A percentile compares a stretch with the other conserved stretches of the same genome.
These are phyloP conservation scores for Rosalia funebris DNA, from an alignment of 2,888 invertebrate genomes.

Conservation along the genomic window DNA sequence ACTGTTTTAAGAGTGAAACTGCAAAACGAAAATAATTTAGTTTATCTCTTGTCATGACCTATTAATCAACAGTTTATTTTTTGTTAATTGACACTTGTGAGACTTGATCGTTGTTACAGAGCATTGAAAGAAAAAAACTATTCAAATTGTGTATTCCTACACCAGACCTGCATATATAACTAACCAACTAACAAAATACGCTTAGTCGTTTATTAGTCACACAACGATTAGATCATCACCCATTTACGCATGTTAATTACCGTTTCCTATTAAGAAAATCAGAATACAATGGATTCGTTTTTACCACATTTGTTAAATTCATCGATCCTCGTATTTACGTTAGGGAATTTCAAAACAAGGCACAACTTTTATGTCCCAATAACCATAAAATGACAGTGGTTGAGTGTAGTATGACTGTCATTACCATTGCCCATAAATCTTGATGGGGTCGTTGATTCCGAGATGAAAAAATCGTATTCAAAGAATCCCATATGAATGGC, in stretches of 20 bases:
- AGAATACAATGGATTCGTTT: slow-evolving; percentile 10
- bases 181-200: no score
- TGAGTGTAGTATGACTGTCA: slow-evolving; percentile 16
- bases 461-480: background rate
- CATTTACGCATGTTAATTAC: background rate
- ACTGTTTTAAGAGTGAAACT: no score
- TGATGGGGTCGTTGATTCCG: slow-evolving; percentile 18
- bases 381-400: slow-evolving; percentile 12
- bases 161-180: no score
- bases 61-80: no score
- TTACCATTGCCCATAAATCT: slow-evolving; percentile 11
- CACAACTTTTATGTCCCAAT: slow-evolving; percentile 13
- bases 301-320: slow-evolving; percentile 2
- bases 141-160: no score
- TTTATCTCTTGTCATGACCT: no score
- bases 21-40: no score
- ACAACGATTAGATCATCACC: no score
- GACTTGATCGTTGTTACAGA: no score
- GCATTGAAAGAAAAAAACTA: no score
- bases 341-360: slow-evolving; percentile 14
- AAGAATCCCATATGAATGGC: background rate
- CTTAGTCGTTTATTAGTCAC: no score
- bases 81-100: no score
- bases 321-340: slow-evolving; percentile 16
- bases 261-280: background rate